phyloP scores from a whole-genome alignment of 2,113 vertebrate species.

The Prunella fulvescens region DNA sequence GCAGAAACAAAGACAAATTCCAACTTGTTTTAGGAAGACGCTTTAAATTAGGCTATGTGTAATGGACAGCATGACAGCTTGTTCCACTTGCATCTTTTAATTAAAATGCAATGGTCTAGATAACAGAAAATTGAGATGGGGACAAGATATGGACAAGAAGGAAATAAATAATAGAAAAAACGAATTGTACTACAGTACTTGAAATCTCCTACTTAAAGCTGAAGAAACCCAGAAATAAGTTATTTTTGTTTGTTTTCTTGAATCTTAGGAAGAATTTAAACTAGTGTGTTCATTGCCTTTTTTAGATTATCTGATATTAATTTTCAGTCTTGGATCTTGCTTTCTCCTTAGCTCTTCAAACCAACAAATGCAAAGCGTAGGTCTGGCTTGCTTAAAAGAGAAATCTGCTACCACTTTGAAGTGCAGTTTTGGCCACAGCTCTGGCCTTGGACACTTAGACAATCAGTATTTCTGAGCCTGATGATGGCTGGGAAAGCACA shows the following conservation, averaged over 20 bases:
- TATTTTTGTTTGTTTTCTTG: background rate
- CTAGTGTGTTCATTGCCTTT: background rate
- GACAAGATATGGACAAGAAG: background rate
- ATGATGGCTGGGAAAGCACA: background rate
- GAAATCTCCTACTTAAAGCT: background rate
- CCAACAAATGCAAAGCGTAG: background rate
- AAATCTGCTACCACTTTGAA: background rate
- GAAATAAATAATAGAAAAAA: background rate
- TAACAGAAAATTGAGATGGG: background rate
- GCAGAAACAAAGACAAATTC: background rate
- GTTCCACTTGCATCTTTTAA: background rate
- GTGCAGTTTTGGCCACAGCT: background rate
- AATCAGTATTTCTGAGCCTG: background rate
- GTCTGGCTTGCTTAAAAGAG: background rate
- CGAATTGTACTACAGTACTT: background rate
- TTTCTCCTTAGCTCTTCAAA: background rate
- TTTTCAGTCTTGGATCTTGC: background rate
- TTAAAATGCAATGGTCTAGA: background rate
- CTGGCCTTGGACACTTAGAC: accelerated
- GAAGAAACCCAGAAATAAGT: background rate
- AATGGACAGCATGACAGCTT: background rate
- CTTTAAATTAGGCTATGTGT: background rate
- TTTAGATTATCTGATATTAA: background rate
- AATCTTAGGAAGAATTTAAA: background rate
- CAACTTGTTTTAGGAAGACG: background rate